These are phyloP conservation scores for Thomomys bottae DNA, from an alignment of 2,113 vertebrate species.

Conservation along the genomic window DNA sequence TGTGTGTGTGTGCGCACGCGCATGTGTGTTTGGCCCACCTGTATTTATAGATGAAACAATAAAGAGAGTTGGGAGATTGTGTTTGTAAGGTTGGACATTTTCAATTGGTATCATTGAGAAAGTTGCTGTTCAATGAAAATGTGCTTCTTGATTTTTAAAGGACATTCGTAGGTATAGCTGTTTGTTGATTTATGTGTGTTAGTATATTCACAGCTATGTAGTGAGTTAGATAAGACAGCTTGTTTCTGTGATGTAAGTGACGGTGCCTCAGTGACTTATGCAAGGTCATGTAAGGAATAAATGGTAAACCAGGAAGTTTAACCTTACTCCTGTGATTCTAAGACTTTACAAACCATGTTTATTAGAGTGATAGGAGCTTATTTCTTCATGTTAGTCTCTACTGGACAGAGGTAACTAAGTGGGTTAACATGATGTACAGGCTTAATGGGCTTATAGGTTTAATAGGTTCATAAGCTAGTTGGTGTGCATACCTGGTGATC, in stretches of 20 bases:
- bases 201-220: background rate
- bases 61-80: background rate
- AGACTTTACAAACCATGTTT: background rate
- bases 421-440: background rate
- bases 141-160: background rate
- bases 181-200: background rate
- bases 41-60: background rate
- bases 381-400: slow-evolving; percentile 15
- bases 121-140: background rate
- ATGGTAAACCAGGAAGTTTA: background rate
- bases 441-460: background rate
- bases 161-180: background rate
- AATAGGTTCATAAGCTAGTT: background rate
- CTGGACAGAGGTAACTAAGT: background rate
- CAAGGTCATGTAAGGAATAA: background rate
- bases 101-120: background rate
- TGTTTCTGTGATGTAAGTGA: background rate
- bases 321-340: background rate
- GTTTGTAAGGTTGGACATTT: background rate
- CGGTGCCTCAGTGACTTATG: background rate
- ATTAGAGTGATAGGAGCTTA: background rate
- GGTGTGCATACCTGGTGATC: background rate
- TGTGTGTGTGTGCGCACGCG: no score
- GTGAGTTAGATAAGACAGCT: background rate
- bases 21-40: background rate